Evolutionary conservation across 2,888 invertebrate species (phyloP).

Genomic region (Eristalis arbustorum): DNA sequence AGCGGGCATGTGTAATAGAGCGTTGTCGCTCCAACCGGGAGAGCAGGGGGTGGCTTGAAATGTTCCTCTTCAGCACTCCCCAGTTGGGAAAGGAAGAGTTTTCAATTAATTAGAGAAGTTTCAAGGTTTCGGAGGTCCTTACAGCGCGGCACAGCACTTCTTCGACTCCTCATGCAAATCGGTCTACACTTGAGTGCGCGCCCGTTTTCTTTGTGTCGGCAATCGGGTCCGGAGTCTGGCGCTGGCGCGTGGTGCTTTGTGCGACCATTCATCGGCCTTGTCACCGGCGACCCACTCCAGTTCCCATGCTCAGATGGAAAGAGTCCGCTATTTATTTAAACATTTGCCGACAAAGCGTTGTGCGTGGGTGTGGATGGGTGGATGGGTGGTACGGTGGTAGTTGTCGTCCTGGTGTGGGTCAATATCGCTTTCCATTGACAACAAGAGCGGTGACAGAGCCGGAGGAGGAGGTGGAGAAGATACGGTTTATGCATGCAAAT

Average conservation of each 20-base stretch:
- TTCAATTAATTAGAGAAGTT: slow-evolving; percentile 68
- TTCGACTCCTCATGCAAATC: slow-evolving; percentile 49
- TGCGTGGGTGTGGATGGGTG: too few species aligned
- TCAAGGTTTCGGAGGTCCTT: slow-evolving; percentile 31
- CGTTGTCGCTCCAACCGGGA: slow-evolving; percentile 7
- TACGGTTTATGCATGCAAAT: slow-evolving; percentile 63
- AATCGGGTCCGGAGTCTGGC: neutral
- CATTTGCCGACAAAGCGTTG: slow-evolving; percentile 40
- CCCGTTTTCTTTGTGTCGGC: neutral
- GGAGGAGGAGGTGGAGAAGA: neutral
- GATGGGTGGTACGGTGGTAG: neutral
- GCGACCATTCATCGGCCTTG: slow-evolving; percentile 48
- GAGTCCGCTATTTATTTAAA: slow-evolving; percentile 65
- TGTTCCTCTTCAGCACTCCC: neutral
- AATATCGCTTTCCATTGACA: slow-evolving; percentile 9
- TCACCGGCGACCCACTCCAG: slow-evolving; percentile 39
- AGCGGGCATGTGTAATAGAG: slow-evolving; percentile 44
- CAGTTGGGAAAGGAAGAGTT: slow-evolving; percentile 34
- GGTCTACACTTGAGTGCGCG: slow-evolving; percentile 19
- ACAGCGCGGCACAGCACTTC: slow-evolving; percentile 38
- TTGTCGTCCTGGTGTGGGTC: slow-evolving; percentile 47
- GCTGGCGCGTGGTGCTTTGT: neutral
- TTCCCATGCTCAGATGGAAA: slow-evolving; percentile 31
- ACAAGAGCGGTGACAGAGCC: neutral
- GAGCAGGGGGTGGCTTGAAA: neutral